phyloP scores from a whole-genome alignment of 2,888 invertebrate species.

The Dusona sp. region DNA sequence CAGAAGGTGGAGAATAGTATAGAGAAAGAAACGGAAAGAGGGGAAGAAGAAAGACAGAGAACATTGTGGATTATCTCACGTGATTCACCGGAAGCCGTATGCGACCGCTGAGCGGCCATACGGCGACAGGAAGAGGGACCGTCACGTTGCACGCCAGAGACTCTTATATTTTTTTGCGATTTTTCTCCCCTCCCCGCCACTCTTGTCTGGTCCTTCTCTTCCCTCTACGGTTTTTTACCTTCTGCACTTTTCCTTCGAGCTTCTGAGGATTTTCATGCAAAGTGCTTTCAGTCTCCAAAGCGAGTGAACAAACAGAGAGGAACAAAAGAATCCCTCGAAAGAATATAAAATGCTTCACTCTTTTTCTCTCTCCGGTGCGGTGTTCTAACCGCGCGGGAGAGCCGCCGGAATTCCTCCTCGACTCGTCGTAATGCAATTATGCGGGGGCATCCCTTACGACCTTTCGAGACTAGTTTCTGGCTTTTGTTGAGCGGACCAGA shows the following conservation, averaged over 20 bases:
- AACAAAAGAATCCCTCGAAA: conserved; percentile 29
- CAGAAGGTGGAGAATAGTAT: conserved; percentile 33
- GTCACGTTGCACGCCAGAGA: conserved; percentile 26
- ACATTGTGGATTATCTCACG: conserved; percentile 64
- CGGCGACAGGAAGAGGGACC: conserved; percentile 42
- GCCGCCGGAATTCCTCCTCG: conserved; percentile 29
- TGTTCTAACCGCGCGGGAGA: not conserved
- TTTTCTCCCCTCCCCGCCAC: not conserved
- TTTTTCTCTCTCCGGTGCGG: not conserved
- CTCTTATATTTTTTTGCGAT: conserved; percentile 53
- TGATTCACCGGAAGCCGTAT: conserved; percentile 65
- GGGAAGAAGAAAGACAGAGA: conserved; percentile 22
- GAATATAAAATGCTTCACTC: conserved; percentile 25
- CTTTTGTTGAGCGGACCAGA: conserved; percentile 9
- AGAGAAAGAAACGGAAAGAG: conserved; percentile 23
- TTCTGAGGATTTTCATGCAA: conserved; percentile 44
- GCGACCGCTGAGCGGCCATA: conserved; percentile 32
- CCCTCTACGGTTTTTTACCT: conserved; percentile 1
- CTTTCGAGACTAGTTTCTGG: not conserved
- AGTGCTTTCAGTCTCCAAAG: conserved; percentile 38
- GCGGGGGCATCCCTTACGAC: conserved; percentile 2
- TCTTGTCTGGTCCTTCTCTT: not conserved
- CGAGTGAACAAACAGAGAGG: conserved; percentile 30
- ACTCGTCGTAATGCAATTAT: conserved; percentile 50
- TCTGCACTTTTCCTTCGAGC: conserved; percentile 5